Base-by-base conservation (phyloP, 2,113 vertebrate genomes). In the Triplophysa rosa region DNA sequence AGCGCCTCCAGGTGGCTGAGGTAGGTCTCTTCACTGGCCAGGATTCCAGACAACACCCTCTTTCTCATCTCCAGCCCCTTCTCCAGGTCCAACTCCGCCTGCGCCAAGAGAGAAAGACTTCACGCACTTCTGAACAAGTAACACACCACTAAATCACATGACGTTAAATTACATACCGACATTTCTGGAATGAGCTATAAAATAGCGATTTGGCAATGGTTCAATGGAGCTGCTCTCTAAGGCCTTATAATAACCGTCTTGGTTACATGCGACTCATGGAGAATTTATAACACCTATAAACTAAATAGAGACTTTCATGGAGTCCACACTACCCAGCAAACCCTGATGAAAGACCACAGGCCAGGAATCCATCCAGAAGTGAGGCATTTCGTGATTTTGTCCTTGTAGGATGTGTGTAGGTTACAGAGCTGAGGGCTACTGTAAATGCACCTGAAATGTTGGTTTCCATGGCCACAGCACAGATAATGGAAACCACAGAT, bases 1-100 rank as follows among this genome's bases (percentile, higher is more conserved):
- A 99, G 93, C 0, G 97, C 98, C 87, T 99, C 97, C 85, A 99
- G 88, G 86, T 99, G 98, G 89, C 95, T 95, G 87, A 99, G 91
- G 91, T 98, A 99, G 1, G 94, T 96, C 87, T 98, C 97, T 87
- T 99, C 98, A 2, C 95, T 97, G 85, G 95, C 95, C 87, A 99
- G 90, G 88, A 99, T 99, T 81, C 95, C 98, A 77, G 98, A 99
- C 52, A 99, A 90, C 81, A 99, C 98, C 95, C 96, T 97, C 87
- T 98, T 98, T 84, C 98, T 95, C 96, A 98, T 99, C 91, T 99
- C 97, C 91, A 98, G 83, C 63, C 96, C 98, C 72, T 99, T 99
- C 84, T 99, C 98, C 91, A 96, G 84, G 89, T 99, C 97, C 88
- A 95, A 93, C 77, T 99, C 98, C 71, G 91, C 94, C 97, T 99